Evolutionary conservation across 1,140 invertebrate species (phyloP).

Genomic region (Heliothis virescens): DNA sequence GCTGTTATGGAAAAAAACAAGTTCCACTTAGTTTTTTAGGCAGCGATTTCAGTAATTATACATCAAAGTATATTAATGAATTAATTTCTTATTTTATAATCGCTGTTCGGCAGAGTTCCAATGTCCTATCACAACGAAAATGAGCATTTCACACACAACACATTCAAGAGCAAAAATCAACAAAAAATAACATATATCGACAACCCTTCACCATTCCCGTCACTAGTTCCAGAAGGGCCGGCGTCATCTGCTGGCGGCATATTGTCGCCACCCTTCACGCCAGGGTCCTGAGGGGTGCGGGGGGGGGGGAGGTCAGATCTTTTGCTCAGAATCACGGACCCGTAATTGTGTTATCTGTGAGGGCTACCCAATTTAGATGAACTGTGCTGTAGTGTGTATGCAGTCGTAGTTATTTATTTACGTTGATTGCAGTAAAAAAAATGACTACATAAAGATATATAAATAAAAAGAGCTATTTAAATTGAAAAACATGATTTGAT

Average conservation of each 20-base stretch:
- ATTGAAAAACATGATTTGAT: too few species aligned
- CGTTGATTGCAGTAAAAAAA: too few species aligned
- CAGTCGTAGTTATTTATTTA: not conserved
- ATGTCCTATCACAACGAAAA: too few species aligned
- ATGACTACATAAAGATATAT: too few species aligned
- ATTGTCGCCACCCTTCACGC: slow-evolving; percentile 67
- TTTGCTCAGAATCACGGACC: not conserved
- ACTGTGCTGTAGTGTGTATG: not conserved
- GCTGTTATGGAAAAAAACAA: too few species aligned
- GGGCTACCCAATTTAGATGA: not conserved
- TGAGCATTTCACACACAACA: too few species aligned
- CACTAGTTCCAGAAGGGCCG: slow-evolving; percentile 65
- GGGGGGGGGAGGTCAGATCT: slow-evolving; percentile 32
- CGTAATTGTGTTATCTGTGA: not conserved
- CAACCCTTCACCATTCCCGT: slow-evolving; percentile 34
- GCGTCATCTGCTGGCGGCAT: slow-evolving; percentile 75
- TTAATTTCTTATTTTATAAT: too few species aligned
- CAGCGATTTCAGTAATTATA: too few species aligned
- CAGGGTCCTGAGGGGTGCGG: slow-evolving; percentile 7
- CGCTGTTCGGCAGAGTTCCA: not conserved
- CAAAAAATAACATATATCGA: slow-evolving; percentile 41
- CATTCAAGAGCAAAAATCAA: too few species aligned
- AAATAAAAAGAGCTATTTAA: too few species aligned
- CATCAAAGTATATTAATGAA: too few species aligned
- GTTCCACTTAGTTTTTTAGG: too few species aligned